Evolutionary conservation across 2,113 vertebrate genomes (phyloP).

Genomic region (Paracanthobrama guichenoti): DNA sequence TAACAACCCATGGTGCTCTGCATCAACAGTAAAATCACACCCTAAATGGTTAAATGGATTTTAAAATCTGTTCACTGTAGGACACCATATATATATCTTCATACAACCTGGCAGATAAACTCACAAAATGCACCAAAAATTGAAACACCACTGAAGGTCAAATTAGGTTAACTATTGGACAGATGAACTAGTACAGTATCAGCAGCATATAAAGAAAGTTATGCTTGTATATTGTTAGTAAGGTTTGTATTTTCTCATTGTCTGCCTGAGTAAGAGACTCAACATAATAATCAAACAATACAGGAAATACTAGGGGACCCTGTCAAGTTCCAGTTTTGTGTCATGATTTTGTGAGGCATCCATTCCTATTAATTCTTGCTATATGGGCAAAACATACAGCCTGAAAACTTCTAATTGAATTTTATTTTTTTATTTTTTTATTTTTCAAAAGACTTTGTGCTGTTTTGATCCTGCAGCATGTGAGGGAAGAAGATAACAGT

Average conservation of each 20-base stretch:
- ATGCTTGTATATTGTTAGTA: neutral
- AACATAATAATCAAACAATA: neutral
- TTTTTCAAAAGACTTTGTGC: constrained; percentile 47
- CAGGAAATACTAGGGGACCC: neutral
- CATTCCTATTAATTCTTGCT: neutral
- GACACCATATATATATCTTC: neutral
- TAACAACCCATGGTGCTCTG: neutral
- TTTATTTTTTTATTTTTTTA: neutral
- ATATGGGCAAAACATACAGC: neutral
- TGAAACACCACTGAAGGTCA: neutral
- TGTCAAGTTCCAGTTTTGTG: neutral
- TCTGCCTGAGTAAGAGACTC: neutral
- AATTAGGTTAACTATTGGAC: neutral
- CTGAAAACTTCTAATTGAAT: neutral
- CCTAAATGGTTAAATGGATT: too few relatives aligned
- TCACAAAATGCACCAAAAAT: neutral
- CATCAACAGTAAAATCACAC: too few relatives aligned
- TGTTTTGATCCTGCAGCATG: constrained; percentile 14
- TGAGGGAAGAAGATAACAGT: constrained; percentile 13
- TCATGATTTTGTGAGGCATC: neutral
- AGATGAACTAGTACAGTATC: neutral
- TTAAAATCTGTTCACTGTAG: neutral
- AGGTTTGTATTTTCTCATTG: neutral
- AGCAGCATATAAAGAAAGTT: neutral
- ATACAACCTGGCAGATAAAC: neutral